phyloP scores from a whole-genome alignment of 1,140 invertebrate species.

The Camponotus floridanus region DNA sequence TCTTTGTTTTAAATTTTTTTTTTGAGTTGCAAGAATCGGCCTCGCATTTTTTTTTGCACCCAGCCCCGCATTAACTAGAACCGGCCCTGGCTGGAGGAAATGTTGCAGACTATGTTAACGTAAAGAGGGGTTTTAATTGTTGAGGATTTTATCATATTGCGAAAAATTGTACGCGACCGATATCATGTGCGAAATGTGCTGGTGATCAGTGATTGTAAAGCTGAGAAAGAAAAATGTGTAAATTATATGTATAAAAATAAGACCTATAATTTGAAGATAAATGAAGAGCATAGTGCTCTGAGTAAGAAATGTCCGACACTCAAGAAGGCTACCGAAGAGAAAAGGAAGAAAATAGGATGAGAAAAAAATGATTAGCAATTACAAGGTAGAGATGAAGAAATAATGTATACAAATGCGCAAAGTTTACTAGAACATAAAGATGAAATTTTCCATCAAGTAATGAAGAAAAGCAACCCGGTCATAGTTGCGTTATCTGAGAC shows the following conservation, averaged over 20 bases:
- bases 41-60: too few relatives aligned
- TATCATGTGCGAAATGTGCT: background rate
- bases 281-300: background rate
- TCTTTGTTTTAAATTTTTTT: too few relatives aligned
- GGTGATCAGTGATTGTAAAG: background rate
- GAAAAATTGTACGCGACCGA: background rate
- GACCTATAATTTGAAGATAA: background rate
- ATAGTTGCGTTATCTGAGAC: slow-evolving; percentile 18
- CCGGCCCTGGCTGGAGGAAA: background rate
- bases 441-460: too few relatives aligned
- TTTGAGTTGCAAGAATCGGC: too few relatives aligned
- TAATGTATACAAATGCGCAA: too few relatives aligned
- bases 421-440: too few relatives aligned
- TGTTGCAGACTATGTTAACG: background rate
- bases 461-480: background rate
- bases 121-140: background rate
- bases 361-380: background rate
- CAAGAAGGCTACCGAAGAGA: background rate
- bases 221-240: background rate
- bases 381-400: too few relatives aligned
- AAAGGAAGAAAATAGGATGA: background rate
- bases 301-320: background rate
- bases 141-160: background rate
- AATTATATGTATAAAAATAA: slow-evolving; percentile 9
- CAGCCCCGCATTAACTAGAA: too few relatives aligned